These are phyloP conservation scores for Synergus umbraculus DNA, from an alignment of 2,888 invertebrate species.

Conservation along the genomic window DNA sequence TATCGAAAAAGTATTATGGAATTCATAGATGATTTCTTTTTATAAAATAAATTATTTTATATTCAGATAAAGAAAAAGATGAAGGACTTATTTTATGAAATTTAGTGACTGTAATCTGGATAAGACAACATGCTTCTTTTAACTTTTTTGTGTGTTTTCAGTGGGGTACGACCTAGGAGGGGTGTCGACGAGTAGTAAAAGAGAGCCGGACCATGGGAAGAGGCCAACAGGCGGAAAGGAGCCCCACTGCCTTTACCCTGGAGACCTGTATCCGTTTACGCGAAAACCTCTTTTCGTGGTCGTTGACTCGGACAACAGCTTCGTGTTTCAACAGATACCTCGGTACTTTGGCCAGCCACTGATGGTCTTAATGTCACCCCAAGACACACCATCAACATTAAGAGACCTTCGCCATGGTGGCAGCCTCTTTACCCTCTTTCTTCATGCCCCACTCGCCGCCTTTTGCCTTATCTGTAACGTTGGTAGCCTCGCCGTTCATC, in stretches of 20 bases:
- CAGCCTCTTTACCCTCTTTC: conserved; percentile 95
- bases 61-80: neutral
- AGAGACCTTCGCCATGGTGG: conserved; percentile 91
- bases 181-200: conserved; percentile 91
- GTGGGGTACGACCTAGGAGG: conserved; percentile 96
- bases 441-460: conserved; percentile 95
- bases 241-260: conserved; percentile 91
- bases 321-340: conserved; percentile 94
- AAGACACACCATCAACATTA: conserved; percentile 91
- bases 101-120: neutral
- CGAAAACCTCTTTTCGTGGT: conserved; percentile 95
- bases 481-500: conserved; percentile 88
- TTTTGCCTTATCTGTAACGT: conserved; percentile 95
- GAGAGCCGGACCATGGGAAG: conserved; percentile 83
- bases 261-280: conserved; percentile 95
- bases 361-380: conserved; percentile 95
- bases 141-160: conserved; percentile 66
- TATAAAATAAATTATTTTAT: neutral
- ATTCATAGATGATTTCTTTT: neutral
- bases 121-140: conserved; percentile 21
- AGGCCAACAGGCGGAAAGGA: conserved; percentile 81
- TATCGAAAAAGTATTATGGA: too few relatives aligned
- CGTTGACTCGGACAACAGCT: conserved; percentile 97
- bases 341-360: conserved; percentile 95
- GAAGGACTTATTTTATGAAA: neutral